A percentile compares a stretch with the other conserved stretches of the same genome.
These are phyloP conservation scores for Hydropsyche tenuis DNA, from an alignment of 1,140 invertebrate genomes.

Conservation along the genomic window DNA sequence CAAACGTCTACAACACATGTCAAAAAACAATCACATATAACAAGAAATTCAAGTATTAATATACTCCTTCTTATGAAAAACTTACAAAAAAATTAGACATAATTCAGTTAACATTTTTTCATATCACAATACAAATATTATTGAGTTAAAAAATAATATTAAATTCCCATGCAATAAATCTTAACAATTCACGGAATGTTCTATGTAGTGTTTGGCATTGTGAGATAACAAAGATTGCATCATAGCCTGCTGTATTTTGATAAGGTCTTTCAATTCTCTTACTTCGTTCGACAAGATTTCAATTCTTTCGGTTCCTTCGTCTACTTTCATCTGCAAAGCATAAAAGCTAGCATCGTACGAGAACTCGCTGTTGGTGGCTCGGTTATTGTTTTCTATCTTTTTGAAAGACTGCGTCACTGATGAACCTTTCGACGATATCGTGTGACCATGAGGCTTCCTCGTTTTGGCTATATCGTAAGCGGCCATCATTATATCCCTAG, in stretches of 20 bases:
- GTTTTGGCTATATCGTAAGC: constrained; percentile 78
- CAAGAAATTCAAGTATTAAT: too few species aligned
- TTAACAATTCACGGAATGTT: constrained; percentile 12
- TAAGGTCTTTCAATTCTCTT: constrained; percentile 67
- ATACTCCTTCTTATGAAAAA: too few species aligned
- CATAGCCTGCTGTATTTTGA: constrained; percentile 61
- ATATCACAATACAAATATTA: neutral
- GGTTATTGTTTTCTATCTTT: constrained; percentile 69
- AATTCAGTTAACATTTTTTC: neutral
- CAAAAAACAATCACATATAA: too few species aligned
- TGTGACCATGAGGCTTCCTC: constrained; percentile 71
- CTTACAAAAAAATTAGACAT: neutral
- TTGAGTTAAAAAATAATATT: neutral
- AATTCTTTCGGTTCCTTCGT: constrained; percentile 68
- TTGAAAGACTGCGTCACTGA: constrained; percentile 65
- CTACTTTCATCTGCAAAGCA: constrained; percentile 66
- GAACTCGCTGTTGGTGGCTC: constrained; percentile 61
- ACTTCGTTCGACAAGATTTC: constrained; percentile 68
- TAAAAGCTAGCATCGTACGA: constrained; percentile 60
- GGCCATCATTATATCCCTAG: constrained; percentile 74
- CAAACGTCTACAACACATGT: too few species aligned
- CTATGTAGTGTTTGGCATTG: neutral
- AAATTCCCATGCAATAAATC: too few species aligned
- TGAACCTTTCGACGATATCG: constrained; percentile 68
- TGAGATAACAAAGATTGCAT: constrained; percentile 57